Evolutionary conservation across 2,888 invertebrate genomes (phyloP).

Genomic region (Drosophila subquinaria): DNA sequence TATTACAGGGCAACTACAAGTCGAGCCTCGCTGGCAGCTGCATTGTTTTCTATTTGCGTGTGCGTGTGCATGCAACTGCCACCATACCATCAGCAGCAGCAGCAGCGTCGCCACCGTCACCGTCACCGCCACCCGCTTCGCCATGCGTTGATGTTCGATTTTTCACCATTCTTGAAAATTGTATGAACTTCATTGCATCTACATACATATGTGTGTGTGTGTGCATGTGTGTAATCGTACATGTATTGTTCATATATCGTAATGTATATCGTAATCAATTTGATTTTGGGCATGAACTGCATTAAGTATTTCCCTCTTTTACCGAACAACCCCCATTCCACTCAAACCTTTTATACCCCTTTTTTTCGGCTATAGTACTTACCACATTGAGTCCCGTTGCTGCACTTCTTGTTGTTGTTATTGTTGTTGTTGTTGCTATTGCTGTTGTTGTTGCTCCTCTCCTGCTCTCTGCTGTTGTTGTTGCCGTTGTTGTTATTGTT

Average conservation of each 20-base stretch:
- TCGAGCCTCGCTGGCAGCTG: neutral
- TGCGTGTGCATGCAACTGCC: conserved; percentile 54
- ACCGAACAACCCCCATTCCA: neutral
- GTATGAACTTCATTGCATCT: conserved; percentile 35
- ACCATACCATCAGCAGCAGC: conserved; percentile 15
- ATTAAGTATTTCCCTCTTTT: conserved; percentile 1
- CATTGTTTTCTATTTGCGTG: conserved; percentile 50
- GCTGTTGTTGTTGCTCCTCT: conserved; percentile 15
- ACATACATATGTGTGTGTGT: conserved; percentile 17
- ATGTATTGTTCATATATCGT: conserved; percentile 17
- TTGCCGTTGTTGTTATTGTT: conserved; percentile 12
- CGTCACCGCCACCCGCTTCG: conserved; percentile 54
- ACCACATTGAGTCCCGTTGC: conserved; percentile 38
- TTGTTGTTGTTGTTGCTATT: conserved; percentile 14
- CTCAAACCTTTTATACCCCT: neutral
- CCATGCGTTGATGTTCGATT: conserved; percentile 70
- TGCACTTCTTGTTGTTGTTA: conserved; percentile 18
- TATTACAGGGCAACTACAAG: conserved; percentile 1
- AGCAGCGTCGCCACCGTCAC: conserved; percentile 8
- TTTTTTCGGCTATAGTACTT: conserved; percentile 23
- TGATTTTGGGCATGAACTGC: conserved; percentile 43
- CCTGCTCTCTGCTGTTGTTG: conserved; percentile 16
- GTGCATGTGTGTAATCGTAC: conserved; percentile 2
- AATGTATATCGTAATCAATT: conserved; percentile 48
- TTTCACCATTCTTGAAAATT: conserved; percentile 67